phyloP scores from a whole-genome alignment of 2,797 vertebrate genomes.

The Crenichthys baileyi region DNA sequence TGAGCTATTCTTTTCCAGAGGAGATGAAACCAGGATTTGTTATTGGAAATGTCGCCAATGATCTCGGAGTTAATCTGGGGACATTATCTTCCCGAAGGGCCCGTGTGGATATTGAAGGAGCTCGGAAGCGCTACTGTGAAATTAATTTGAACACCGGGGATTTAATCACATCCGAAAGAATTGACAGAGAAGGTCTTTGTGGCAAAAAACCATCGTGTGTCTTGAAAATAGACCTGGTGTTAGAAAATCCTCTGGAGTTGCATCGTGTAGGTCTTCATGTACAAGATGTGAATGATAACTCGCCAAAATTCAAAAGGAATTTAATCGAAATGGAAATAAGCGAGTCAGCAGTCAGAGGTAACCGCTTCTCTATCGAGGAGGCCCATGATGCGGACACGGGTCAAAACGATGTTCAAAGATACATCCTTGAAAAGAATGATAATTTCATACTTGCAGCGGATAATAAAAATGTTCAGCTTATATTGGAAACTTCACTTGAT shows the following conservation, averaged over 20 bases:
- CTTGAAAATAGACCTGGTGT: slow-evolving; percentile 75
- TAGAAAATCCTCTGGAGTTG: slow-evolving; percentile 80
- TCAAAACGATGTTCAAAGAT: slow-evolving; percentile 72
- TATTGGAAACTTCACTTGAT: slow-evolving; percentile 68
- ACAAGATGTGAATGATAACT: slow-evolving; percentile 84
- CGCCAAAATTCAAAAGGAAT: slow-evolving; percentile 75
- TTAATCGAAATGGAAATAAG: slow-evolving; percentile 74
- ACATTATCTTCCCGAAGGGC: slow-evolving; percentile 50
- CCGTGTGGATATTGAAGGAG: slow-evolving; percentile 59
- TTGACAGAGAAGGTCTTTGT: slow-evolving; percentile 77
- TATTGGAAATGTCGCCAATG: slow-evolving; percentile 30
- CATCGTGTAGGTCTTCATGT: slow-evolving; percentile 75
- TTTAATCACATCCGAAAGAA: slow-evolving; percentile 62
- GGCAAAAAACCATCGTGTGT: slow-evolving; percentile 68
- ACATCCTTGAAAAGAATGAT: slow-evolving; percentile 70
- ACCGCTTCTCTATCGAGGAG: slow-evolving; percentile 65
- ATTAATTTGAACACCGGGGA: slow-evolving; percentile 67
- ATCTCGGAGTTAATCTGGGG: slow-evolving; percentile 53
- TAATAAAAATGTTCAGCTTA: slow-evolving; percentile 54
- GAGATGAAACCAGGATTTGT: slow-evolving; percentile 48
- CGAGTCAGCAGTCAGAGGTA: slow-evolving; percentile 56
- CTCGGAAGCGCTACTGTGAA: slow-evolving; percentile 53
- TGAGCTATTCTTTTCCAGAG: slow-evolving; percentile 60
- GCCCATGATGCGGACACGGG: slow-evolving; percentile 78
- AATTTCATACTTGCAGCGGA: slow-evolving; percentile 59